Conservation (phyloP, 2,888 invertebrate species). For the Lycaena phlaeas region DNA sequence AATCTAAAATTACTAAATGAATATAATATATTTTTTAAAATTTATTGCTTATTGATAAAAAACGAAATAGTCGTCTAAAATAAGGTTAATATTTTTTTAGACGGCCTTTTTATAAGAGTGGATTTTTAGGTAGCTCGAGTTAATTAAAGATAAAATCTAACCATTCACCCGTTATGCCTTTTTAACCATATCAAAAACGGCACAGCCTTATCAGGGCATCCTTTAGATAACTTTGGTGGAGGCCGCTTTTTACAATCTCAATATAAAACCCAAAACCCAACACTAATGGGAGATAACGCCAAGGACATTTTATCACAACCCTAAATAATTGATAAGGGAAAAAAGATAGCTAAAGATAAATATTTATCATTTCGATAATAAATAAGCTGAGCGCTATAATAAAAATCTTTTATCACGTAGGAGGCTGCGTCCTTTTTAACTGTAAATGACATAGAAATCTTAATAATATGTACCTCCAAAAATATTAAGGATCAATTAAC, state of each 20-base stretch:
- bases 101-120: not conserved
- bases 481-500: no score
- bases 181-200: conserved; percentile 19
- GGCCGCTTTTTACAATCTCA: conserved; percentile 15
- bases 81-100: not conserved
- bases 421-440: conserved; percentile 22
- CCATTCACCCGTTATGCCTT: conserved; percentile 18
- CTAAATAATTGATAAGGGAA: conserved; percentile 66
- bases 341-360: conserved; percentile 56
- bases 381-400: conserved; percentile 53
- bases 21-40: no score
- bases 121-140: no score
- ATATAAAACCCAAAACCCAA: conserved; percentile 18
- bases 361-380: no score
- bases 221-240: conserved; percentile 2
- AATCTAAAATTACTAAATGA: no score
- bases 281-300: conserved; percentile 20
- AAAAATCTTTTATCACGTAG: conserved; percentile 46
- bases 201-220: conserved; percentile 4
- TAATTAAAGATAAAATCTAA: not conserved
- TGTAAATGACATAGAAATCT: no score
- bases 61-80: no score
- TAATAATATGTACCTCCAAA: no score
- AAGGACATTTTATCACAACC: conserved; percentile 40
- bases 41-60: no score